Conservation (phyloP, 1,140 invertebrate genomes). For the Brachionus angularis region DNA sequence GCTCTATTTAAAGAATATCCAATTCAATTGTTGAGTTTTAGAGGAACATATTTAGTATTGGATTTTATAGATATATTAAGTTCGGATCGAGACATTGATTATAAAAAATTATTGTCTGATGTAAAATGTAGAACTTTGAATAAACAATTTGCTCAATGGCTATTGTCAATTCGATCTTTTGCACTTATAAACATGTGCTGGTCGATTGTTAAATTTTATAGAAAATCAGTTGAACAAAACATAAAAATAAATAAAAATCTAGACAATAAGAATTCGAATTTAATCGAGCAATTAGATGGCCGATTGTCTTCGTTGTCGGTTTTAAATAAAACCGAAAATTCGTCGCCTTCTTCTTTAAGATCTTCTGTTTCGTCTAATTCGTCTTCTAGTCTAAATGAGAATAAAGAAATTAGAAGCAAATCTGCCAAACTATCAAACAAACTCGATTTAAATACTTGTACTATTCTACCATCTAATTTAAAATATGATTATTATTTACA, state of each 20-base stretch:
- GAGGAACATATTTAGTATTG: slow-evolving; percentile 52
- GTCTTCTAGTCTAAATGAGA: too few relatives aligned
- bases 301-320: too few relatives aligned
- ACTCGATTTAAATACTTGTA: not conserved
- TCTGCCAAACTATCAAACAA: slow-evolving; percentile 2
- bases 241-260: not conserved
- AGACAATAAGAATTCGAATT: not conserved
- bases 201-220: slow-evolving; percentile 54
- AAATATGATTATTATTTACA: slow-evolving; percentile 15
- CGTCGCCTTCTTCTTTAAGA: too few relatives aligned
- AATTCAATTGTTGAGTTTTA: slow-evolving; percentile 49
- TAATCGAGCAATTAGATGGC: too few relatives aligned
- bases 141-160: slow-evolving; percentile 54
- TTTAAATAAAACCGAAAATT: too few relatives aligned
- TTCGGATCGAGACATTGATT: slow-evolving; percentile 51
- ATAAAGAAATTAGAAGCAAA: too few relatives aligned
- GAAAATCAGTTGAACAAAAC: slow-evolving; percentile 46
- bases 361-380: too few relatives aligned
- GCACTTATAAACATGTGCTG: slow-evolving; percentile 54
- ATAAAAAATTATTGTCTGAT: slow-evolving; percentile 53
- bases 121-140: slow-evolving; percentile 55
- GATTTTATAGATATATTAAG: slow-evolving; percentile 54
- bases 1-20: slow-evolving; percentile 57
- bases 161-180: slow-evolving; percentile 54
- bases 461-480: not conserved